Percentiles rank a stretch among this genome's conserved stretches.
Evolutionary conservation across 1,140 invertebrate genomes (phyloP).

Genomic region (Druon quercuslanigerum): DNA sequence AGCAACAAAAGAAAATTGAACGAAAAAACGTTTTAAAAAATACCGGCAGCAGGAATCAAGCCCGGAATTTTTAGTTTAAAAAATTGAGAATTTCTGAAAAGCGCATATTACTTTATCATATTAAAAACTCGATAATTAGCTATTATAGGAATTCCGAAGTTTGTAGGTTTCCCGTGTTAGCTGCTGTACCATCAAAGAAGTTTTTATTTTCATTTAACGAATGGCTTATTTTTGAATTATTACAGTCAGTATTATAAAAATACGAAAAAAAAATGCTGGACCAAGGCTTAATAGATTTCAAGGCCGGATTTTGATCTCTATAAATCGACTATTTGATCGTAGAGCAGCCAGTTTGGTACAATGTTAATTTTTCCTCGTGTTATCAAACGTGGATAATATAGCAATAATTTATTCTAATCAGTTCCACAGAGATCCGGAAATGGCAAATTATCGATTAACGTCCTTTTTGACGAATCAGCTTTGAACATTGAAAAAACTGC

Average conservation of each 20-base stretch:
- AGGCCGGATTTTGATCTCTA: neutral
- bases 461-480: neutral
- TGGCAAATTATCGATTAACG: neutral
- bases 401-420: neutral
- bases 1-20: neutral
- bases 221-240: neutral
- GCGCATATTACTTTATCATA: no score
- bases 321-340: constrained; percentile 12
- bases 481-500: constrained; percentile 19
- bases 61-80: no score
- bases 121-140: no score
- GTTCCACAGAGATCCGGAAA: neutral
- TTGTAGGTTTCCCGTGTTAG: neutral
- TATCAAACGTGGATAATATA: constrained; percentile 5
- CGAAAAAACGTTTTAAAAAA: neutral
- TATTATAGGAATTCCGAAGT: no score
- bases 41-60: no score
- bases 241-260: constrained; percentile 2
- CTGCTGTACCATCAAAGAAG: constrained; percentile 20
- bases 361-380: constrained; percentile 17
- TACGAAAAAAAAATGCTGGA: neutral
- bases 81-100: neutral
- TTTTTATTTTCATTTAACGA: neutral
- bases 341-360: constrained; percentile 1
- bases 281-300: neutral